Percentiles rank a stretch among this genome's conserved stretches.
Evolutionary conservation across 2,888 invertebrate genomes (phyloP).

Genomic region (Ceramica pisi): DNA sequence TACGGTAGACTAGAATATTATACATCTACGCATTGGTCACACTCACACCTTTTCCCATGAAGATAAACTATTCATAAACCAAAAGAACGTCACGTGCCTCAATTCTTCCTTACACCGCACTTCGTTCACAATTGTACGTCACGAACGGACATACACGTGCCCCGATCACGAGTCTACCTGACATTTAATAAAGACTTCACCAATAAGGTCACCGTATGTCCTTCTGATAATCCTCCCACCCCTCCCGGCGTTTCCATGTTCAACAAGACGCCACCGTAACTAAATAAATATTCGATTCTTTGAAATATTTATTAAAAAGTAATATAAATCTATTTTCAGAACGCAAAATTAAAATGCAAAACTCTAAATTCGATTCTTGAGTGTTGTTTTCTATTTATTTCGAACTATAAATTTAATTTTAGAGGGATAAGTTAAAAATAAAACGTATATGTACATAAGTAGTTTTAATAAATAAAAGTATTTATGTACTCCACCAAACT

Average conservation of each 20-base stretch:
- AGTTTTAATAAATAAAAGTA: too few species aligned
- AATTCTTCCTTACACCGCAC: not conserved
- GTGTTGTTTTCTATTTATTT: too few species aligned
- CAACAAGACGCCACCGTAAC: not conserved
- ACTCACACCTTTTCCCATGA: not conserved
- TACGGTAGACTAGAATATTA: too few species aligned
- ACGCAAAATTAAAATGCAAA: too few species aligned
- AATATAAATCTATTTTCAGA: too few species aligned
- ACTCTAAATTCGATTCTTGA: too few species aligned
- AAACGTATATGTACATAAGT: too few species aligned
- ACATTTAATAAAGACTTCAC: not conserved
- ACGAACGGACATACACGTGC: constrained; percentile 12
- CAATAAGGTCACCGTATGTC: constrained; percentile 6
- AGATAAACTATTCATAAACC: not conserved
- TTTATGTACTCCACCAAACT: too few species aligned
- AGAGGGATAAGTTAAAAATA: too few species aligned
- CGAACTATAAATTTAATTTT: too few species aligned
- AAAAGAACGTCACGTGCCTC: constrained; percentile 4
- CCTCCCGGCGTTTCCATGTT: not conserved
- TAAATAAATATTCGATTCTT: not conserved
- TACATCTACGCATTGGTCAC: too few species aligned
- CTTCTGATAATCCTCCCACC: not conserved
- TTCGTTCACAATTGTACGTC: constrained; percentile 4
- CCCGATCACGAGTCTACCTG: constrained; percentile 10
- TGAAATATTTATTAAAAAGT: too few species aligned